A percentile compares a stretch with the other conserved stretches of the same genome.
Conservation (phyloP, 2,797 vertebrate genomes). For the Enteromius mattozi region DNA sequence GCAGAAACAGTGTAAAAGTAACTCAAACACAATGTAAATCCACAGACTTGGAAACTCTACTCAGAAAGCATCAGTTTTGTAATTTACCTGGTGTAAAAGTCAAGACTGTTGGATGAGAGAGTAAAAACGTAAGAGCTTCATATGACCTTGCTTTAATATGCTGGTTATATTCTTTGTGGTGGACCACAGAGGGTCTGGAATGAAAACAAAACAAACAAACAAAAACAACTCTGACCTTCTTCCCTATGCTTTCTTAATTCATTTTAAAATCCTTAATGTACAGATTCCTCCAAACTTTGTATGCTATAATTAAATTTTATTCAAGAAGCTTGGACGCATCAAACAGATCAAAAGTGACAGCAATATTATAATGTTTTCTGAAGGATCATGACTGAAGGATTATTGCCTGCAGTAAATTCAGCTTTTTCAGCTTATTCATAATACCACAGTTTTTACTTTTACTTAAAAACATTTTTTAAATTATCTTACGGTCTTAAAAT, state of each 20-base stretch:
- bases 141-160: slow-evolving; percentile 1
- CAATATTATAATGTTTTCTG: not conserved
- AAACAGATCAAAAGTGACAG: not conserved
- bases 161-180: not conserved
- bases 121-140: not conserved
- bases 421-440: not conserved
- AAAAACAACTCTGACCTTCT: not conserved
- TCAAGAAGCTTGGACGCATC: not conserved
- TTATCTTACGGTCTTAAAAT: not conserved
- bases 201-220: not conserved
- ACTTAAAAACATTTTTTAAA: not conserved
- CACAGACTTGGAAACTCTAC: not conserved
- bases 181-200: not conserved
- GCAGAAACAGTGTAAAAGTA: not conserved
- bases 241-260: not conserved
- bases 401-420: not conserved
- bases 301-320: not conserved
- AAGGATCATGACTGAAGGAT: not conserved
- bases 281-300: not conserved
- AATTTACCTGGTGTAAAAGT: slow-evolving; percentile 11
- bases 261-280: not conserved
- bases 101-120: not conserved
- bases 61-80: not conserved
- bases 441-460: not conserved
- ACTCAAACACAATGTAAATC: not conserved